Percentiles rank a stretch among this genome's conserved stretches.
phyloP scores from a whole-genome alignment of 2,888 invertebrate genomes.

The Ichneumon xanthorius region DNA sequence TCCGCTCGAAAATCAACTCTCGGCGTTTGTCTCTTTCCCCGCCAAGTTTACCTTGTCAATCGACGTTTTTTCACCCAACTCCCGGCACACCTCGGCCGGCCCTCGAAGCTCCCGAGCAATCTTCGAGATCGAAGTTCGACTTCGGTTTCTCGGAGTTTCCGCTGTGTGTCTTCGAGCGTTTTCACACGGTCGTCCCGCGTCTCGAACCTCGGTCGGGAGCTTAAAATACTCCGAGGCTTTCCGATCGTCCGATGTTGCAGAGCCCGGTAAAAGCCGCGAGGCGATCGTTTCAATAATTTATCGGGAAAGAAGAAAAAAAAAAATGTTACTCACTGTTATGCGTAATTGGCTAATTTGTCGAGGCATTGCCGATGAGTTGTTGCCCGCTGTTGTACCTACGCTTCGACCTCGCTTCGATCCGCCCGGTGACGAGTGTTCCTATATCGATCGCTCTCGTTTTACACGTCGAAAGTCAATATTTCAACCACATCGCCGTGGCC shows the following conservation, averaged over 20 bases:
- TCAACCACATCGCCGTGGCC: conserved; percentile 18
- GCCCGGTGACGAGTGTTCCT: conserved; percentile 26
- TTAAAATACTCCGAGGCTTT: conserved; percentile 9
- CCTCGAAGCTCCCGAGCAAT: not conserved
- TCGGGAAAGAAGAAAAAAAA: not conserved
- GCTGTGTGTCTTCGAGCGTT: not conserved
- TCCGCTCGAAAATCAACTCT: conserved; percentile 61
- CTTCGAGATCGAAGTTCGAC: conserved; percentile 16
- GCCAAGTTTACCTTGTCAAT: conserved; percentile 42
- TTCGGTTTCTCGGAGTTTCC: not conserved
- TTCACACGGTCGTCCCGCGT: not conserved
- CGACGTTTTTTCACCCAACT: conserved; percentile 33
- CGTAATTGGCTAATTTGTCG: not conserved
- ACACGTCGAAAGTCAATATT: conserved; percentile 56
- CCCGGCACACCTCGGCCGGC: not conserved
- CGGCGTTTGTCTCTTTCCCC: conserved; percentile 42
- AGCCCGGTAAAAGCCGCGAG: not conserved
- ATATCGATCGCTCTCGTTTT: conserved; percentile 60
- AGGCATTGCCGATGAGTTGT: not conserved
- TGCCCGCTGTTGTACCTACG: not conserved
- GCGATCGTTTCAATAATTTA: conserved; percentile 11
- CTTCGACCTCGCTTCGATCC: conserved; percentile 38
- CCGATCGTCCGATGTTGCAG: not conserved
- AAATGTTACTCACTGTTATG: not conserved
- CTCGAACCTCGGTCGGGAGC: not conserved